Base-by-base conservation (phyloP, 1,140 invertebrate genomes). In the Diorhabda carinulata region DNA sequence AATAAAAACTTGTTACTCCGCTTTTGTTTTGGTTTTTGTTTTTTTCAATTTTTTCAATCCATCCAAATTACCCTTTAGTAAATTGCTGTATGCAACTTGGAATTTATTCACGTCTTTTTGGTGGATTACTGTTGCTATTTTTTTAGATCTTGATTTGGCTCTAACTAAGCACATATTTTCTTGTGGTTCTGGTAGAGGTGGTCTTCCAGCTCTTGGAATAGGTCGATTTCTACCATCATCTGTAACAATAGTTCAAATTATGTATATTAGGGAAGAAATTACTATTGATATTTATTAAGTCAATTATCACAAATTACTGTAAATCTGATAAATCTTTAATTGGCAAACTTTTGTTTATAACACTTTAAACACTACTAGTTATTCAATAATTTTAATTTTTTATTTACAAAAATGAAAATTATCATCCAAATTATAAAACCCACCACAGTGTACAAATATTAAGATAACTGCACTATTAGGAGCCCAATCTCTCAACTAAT, bases 21-120 rank as follows among this genome's bases (percentile, higher is more conserved):
- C 86, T 86, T 93, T 88, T 72, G 89, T 78, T 79, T 86, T 93
- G 83, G 78, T 87, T 83, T 82, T 93, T 90, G 3, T 85, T 82
- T 94, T 94, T 79, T 94, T 93, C 71, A 92, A 84, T 81, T 94
- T 92, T 81, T 93, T 94, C 64, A 95, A 82, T 70, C 91, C 92
- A 84, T 92, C 93, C 80, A 95, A 88, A 81, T 92, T 94, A n/a
- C 87, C 89, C 82, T 92, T 92, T 42, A 95, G 82, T 70, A 94
- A 82, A 83, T 89, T 92, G 78, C 90, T 91, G 81, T 94, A 95
- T 2, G 91, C 90, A 74, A 90, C 85, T 81, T 93, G 92, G 82
- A 94, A 93, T 83, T 91, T 92, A 79, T 92, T 92, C 1, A 94
- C 88, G 83, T 94, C 92, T 78, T 90, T 91, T 72, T 91, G 87